phyloP scores from a whole-genome alignment of 2,888 invertebrate genomes.

The Anaspis maculata region DNA sequence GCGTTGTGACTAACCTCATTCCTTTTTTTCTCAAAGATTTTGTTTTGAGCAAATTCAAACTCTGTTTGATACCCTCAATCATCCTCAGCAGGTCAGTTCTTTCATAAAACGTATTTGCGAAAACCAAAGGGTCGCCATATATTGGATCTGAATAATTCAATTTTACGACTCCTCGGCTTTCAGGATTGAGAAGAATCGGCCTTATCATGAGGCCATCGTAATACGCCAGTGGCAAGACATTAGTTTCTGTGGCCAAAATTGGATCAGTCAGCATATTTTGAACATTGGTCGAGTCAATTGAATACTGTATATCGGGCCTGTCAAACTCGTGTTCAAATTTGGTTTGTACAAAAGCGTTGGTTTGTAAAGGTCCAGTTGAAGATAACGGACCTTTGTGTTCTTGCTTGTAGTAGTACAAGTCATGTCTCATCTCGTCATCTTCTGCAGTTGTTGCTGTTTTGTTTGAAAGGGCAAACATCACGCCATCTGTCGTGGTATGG shows the following conservation, averaged over 20 bases:
- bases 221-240: constrained; percentile 51
- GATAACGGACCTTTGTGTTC: constrained; percentile 47
- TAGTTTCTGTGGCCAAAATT: constrained; percentile 33
- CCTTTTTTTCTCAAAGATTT: constrained; percentile 51
- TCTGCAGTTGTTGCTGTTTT: constrained; percentile 46
- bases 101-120: constrained; percentile 59
- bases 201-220: constrained; percentile 54
- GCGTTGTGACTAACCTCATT: constrained; percentile 47
- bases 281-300: constrained; percentile 52
- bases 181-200: constrained; percentile 55
- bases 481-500: constrained; percentile 58
- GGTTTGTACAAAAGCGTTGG: constrained; percentile 55
- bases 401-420: constrained; percentile 42
- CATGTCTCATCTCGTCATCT: constrained; percentile 36
- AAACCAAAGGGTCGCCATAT: constrained; percentile 63
- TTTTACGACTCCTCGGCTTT: constrained; percentile 53
- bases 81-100: constrained; percentile 54
- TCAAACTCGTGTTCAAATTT: constrained; percentile 42
- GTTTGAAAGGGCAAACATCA: constrained; percentile 49
- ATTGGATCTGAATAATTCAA: constrained; percentile 63
- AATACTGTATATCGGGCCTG: constrained; percentile 59
- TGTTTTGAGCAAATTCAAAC: constrained; percentile 51
- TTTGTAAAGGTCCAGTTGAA: constrained; percentile 47
- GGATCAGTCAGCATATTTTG: constrained; percentile 53
- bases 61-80: constrained; percentile 53